A percentile compares a stretch with the other conserved stretches of the same genome.
Evolutionary conservation across 1,140 invertebrate species (phyloP).

Genomic region (Portunus trituberculatus): DNA sequence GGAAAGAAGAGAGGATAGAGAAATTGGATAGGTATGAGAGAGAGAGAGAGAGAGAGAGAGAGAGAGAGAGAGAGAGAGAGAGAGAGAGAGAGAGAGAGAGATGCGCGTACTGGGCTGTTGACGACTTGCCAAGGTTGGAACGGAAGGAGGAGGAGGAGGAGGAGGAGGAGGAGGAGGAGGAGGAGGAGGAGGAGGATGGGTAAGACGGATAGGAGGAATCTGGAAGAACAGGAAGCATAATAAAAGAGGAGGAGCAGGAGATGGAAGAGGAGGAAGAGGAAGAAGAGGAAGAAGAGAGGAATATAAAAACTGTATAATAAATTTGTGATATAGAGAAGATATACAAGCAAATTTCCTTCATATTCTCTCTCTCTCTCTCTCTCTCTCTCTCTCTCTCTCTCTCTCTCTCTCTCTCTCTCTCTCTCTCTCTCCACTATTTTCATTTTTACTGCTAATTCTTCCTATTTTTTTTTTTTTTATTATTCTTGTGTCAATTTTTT

Average conservation of each 20-base stretch:
- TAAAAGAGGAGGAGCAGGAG: no score
- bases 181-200: neutral
- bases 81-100: no score
- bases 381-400: no score
- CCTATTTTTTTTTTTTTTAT: neutral
- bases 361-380: neutral
- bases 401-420: no score
- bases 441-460: neutral
- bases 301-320: no score
- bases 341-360: neutral
- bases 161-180: neutral
- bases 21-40: no score
- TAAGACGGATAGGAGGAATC: no score
- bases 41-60: neutral
- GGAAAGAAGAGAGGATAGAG: no score
- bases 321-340: no score
- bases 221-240: no score
- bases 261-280: neutral
- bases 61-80: slow-evolving; percentile 12
- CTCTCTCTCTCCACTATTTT: neutral
- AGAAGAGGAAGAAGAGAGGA: neutral
- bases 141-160: neutral
- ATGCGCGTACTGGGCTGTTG: no score
- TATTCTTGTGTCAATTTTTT: neutral
- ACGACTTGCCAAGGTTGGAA: no score